Percentiles rank a stretch among this genome's conserved stretches.
phyloP scores from a whole-genome alignment of 2,888 invertebrate species.

The Pollenia labialis region DNA sequence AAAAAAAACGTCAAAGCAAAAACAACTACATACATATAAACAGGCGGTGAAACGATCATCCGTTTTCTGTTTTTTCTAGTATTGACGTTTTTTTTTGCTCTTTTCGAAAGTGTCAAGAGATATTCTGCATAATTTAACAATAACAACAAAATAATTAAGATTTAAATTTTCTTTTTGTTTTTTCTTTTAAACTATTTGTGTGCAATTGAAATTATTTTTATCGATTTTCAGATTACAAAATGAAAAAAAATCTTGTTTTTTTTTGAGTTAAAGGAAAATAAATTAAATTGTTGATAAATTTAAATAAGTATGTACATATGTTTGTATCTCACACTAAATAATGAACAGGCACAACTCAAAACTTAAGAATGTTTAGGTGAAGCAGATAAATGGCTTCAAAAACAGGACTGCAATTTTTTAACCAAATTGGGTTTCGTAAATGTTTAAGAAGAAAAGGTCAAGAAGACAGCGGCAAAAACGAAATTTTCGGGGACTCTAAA shows the following conservation, averaged over 20 bases:
- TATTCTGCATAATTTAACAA: slow-evolving; percentile 64
- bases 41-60: not conserved
- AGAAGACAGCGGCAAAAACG: too few relatives aligned
- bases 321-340: too few relatives aligned
- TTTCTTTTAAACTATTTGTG: slow-evolving; percentile 8
- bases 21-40: not conserved
- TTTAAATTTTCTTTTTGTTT: slow-evolving; percentile 14
- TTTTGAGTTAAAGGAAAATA: not conserved
- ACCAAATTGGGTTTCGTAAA: too few relatives aligned
- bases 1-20: slow-evolving; percentile 27
- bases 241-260: not conserved
- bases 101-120: slow-evolving; percentile 58
- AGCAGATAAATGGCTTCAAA: too few relatives aligned
- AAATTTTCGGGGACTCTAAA: too few relatives aligned
- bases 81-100: slow-evolving; percentile 21
- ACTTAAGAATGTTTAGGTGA: too few relatives aligned
- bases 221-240: slow-evolving; percentile 22
- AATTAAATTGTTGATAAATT: not conserved
- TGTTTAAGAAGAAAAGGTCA: too few relatives aligned
- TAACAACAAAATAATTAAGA: slow-evolving; percentile 49
- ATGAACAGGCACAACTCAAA: too few relatives aligned
- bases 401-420: too few relatives aligned
- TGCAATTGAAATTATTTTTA: slow-evolving; percentile 31
- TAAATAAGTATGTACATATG: too few relatives aligned
- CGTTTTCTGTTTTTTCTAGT: slow-evolving; percentile 20